Evolutionary conservation across 2,797 vertebrate genomes (phyloP).

Genomic region (Enteromius fasciolatus): DNA sequence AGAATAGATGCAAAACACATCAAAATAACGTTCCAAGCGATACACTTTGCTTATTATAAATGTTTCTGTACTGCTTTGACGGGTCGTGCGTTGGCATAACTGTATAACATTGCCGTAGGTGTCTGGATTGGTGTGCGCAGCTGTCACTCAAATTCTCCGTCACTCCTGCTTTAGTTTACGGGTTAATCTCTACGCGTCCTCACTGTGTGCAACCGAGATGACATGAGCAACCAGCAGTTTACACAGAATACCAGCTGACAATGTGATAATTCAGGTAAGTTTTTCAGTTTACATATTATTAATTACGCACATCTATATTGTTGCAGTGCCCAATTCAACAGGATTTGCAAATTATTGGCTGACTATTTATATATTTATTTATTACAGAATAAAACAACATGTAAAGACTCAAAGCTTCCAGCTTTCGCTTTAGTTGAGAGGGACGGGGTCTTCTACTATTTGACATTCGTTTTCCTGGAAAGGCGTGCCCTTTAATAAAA

Average conservation of each 20-base stretch:
- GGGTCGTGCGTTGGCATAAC: not conserved
- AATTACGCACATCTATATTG: not conserved
- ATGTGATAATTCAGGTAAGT: constrained; percentile 63
- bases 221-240: constrained; percentile 53
- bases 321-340: not conserved
- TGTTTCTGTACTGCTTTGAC: not conserved
- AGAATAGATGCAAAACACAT: not conserved
- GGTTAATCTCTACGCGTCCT: constrained; percentile 65
- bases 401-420: constrained; percentile 55
- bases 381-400: constrained; percentile 42
- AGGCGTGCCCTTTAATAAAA: constrained; percentile 69
- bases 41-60: not conserved
- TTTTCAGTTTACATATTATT: constrained; percentile 23
- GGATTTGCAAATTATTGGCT: not conserved
- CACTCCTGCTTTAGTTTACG: constrained; percentile 61
- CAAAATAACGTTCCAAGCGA: not conserved
- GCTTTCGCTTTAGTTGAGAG: constrained; percentile 31
- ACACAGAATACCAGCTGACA: constrained; percentile 56
- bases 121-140: constrained; percentile 59
- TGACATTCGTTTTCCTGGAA: constrained; percentile 55
- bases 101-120: not conserved
- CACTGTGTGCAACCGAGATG: constrained; percentile 59
- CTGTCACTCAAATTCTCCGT: constrained; percentile 71
- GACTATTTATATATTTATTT: not conserved
- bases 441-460: constrained; percentile 48